Evolutionary conservation across 2,797 vertebrate genomes (phyloP).

Genomic region (Potorous gilbertii): DNA sequence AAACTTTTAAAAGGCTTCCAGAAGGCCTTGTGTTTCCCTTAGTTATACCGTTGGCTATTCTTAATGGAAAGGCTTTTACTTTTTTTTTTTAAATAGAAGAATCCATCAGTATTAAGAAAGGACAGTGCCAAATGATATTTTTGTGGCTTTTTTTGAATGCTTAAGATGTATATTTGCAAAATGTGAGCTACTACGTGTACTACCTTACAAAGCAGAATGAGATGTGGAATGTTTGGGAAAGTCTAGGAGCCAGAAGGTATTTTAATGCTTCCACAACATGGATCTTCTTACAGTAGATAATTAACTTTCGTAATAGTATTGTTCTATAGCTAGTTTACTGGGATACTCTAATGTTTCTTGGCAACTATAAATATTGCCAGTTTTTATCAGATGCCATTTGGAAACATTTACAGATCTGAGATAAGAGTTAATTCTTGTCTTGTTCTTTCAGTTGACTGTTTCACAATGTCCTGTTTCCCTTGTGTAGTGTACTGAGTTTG

Average conservation of each 20-base stretch:
- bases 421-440: slow-evolving; percentile 55
- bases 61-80: slow-evolving; percentile 27
- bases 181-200: not conserved
- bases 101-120: not conserved
- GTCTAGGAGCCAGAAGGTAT: not conserved
- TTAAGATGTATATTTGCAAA: not conserved
- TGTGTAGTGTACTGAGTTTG: slow-evolving; percentile 20
- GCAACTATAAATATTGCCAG: not conserved
- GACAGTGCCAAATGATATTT: not conserved
- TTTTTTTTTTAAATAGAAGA: not conserved
- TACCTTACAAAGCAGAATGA: not conserved
- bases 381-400: slow-evolving; percentile 45
- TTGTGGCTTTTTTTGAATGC: not conserved
- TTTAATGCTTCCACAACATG: not conserved
- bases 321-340: slow-evolving; percentile 31
- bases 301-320: slow-evolving; percentile 45
- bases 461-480: slow-evolving; percentile 38
- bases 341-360: slow-evolving; percentile 29
- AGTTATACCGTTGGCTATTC: slow-evolving; percentile 18
- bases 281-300: slow-evolving; percentile 34
- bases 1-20: slow-evolving; percentile 10
- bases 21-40: slow-evolving; percentile 23
- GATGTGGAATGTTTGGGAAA: not conserved
- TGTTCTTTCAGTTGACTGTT: slow-evolving; percentile 25
- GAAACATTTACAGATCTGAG: slow-evolving; percentile 60